Conservation (phyloP, 2,888 invertebrate genomes). For the Trichopoda pennipes region DNA sequence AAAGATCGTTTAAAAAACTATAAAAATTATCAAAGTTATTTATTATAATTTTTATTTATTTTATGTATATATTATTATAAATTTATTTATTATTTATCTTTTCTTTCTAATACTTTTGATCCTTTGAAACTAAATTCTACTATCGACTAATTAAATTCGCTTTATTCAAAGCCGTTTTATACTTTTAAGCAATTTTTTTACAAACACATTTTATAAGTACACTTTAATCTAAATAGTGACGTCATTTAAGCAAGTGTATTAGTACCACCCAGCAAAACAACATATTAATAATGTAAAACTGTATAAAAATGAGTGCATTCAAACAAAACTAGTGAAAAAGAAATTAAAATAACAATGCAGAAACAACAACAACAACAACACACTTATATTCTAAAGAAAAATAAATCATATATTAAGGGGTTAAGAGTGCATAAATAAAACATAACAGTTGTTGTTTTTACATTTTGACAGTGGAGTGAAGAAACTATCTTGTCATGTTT, state of each 20-base stretch:
- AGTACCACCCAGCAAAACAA: neutral
- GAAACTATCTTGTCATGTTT: too few species aligned
- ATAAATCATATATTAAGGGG: slow-evolving; percentile 48
- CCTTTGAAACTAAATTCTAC: too few species aligned
- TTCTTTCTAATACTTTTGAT: too few species aligned
- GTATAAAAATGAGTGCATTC: slow-evolving; percentile 44
- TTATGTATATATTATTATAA: too few species aligned
- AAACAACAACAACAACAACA: slow-evolving; percentile 38
- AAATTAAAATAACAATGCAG: slow-evolving; percentile 17
- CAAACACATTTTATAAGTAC: slow-evolving; percentile 14
- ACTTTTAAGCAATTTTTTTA: neutral
- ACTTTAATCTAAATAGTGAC: slow-evolving; percentile 18
- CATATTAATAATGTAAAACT: slow-evolving; percentile 14
- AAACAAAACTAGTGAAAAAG: slow-evolving; percentile 38
- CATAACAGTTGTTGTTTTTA: neutral
- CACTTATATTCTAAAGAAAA: slow-evolving; percentile 33
- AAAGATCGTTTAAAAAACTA: too few species aligned
- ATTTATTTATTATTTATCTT: too few species aligned
- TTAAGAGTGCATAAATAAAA: slow-evolving; percentile 45
- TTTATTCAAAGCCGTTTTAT: neutral
- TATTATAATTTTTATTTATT: too few species aligned
- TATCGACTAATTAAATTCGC: too few species aligned
- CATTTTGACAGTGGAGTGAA: neutral
- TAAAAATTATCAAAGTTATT: too few species aligned
- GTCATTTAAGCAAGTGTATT: slow-evolving; percentile 24